A percentile compares a stretch with the other conserved stretches of the same genome.
phyloP scores from a whole-genome alignment of 1,140 invertebrate genomes.

The Caerostris darwini region DNA sequence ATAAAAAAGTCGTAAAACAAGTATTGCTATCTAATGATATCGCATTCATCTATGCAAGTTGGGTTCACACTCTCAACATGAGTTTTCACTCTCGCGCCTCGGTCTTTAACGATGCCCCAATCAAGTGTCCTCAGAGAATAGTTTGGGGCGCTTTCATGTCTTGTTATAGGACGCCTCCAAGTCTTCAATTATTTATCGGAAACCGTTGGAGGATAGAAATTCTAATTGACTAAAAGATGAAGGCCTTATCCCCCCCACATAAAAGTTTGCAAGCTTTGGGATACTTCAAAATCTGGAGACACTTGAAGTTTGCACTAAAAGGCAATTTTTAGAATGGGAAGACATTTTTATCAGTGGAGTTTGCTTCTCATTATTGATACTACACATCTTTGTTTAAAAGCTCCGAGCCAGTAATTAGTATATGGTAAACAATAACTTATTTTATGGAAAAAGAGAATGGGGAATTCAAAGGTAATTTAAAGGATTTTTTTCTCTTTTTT shows the following conservation, averaged over 20 bases:
- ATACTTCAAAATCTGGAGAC: not conserved
- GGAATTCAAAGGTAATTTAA: not conserved
- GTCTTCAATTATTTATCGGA: conserved; percentile 70
- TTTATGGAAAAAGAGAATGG: not conserved
- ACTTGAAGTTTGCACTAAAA: not conserved
- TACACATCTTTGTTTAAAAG: not conserved
- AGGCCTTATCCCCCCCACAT: not conserved
- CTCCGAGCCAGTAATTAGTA: not conserved
- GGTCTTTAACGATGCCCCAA: conserved; percentile 57
- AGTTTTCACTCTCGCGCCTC: conserved; percentile 65
- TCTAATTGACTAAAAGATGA: conserved; percentile 55
- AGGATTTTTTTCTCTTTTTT: too few species aligned
- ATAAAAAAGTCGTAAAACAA: conserved; percentile 69
- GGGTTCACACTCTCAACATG: conserved; percentile 48
- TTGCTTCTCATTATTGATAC: not conserved
- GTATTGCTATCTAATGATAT: conserved; percentile 61
- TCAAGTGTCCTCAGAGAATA: conserved; percentile 61
- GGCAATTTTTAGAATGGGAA: not conserved
- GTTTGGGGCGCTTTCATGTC: conserved; percentile 40
- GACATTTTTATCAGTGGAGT: not conserved
- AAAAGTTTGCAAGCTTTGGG: not conserved
- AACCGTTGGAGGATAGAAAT: conserved; percentile 50
- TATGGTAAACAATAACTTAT: not conserved
- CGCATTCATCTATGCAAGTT: conserved; percentile 56
- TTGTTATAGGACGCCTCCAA: conserved; percentile 62